Conservation (phyloP, 2,113 vertebrate genomes). For the Indicator indicator region DNA sequence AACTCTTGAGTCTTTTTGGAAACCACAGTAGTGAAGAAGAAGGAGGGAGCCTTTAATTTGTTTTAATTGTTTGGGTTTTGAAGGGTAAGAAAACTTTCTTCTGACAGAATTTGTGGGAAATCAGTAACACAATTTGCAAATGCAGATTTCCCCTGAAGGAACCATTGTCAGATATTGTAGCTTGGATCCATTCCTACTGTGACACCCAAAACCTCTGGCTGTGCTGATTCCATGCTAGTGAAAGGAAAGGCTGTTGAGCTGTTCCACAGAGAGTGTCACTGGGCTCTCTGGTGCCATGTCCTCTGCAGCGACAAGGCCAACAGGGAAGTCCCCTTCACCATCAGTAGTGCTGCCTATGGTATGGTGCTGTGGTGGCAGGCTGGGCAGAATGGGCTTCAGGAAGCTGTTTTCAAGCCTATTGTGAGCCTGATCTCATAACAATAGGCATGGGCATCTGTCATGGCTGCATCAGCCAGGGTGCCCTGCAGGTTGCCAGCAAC, state of each 20-base stretch:
- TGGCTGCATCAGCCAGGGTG: neutral
- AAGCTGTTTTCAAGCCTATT: neutral
- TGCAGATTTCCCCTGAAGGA: too few species aligned
- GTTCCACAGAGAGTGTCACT: accelerated
- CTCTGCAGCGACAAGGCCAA: accelerated
- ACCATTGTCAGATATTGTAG: accelerated
- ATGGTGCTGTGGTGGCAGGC: neutral
- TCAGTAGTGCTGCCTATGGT: accelerated
- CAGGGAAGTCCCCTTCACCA: accelerated
- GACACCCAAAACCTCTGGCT: too few species aligned
- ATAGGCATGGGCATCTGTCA: neutral
- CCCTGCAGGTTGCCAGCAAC: neutral
- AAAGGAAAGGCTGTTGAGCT: neutral
- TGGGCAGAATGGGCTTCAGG: slow-evolving; percentile 4
- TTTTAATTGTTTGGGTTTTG: neutral
- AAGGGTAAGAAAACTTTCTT: accelerated
- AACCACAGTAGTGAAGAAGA: neutral
- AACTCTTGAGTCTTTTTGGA: neutral
- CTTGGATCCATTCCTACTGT: accelerated
- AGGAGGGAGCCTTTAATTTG: neutral
- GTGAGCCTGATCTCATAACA: slow-evolving; percentile 10
- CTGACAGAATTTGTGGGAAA: accelerated
- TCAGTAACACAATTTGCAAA: accelerated
- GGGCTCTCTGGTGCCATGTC: accelerated
- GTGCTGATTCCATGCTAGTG: accelerated